Evolutionary conservation across 2,797 vertebrate species (phyloP).

Genomic region (Microctenopoma steveboyesi): DNA sequence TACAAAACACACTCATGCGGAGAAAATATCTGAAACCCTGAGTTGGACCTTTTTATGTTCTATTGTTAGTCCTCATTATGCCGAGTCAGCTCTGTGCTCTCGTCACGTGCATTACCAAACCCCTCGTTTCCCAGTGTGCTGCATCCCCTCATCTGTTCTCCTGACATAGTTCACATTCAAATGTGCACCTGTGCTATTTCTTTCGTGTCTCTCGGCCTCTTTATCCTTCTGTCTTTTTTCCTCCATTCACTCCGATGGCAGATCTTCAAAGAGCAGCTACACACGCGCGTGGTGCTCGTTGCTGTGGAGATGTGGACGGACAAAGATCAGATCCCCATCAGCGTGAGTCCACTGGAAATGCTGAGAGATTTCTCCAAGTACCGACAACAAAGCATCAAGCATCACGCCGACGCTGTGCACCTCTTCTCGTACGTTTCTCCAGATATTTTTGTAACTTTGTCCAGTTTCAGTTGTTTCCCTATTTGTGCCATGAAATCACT

Average conservation of each 20-base stretch:
- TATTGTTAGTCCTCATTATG: conserved; percentile 3
- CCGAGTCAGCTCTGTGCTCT: conserved; percentile 19
- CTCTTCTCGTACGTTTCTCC: conserved; percentile 89
- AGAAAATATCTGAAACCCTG: conserved; percentile 6
- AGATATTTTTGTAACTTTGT: not conserved
- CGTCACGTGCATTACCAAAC: conserved; percentile 31
- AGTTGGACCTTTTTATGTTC: not conserved
- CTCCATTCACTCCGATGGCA: conserved; percentile 72
- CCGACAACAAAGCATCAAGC: conserved; percentile 91
- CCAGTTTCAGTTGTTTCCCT: not conserved
- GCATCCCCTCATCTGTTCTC: conserved; percentile 34
- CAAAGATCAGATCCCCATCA: conserved; percentile 90
- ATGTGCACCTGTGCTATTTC: conserved; percentile 50
- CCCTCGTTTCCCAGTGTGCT: conserved; percentile 51
- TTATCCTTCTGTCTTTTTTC: conserved; percentile 21
- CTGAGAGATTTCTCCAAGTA: conserved; percentile 95
- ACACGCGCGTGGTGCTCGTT: conserved; percentile 95
- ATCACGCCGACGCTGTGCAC: conserved; percentile 92
- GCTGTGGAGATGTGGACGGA: conserved; percentile 97
- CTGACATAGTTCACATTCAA: conserved; percentile 41
- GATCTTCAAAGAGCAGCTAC: conserved; percentile 97
- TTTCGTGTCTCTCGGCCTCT: conserved; percentile 3
- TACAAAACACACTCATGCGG: too few relatives aligned
- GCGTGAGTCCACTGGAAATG: conserved; percentile 91
- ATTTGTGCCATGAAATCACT: not conserved